Base-by-base conservation (phyloP, 1,140 invertebrate genomes). In the Bombus balteatus region DNA sequence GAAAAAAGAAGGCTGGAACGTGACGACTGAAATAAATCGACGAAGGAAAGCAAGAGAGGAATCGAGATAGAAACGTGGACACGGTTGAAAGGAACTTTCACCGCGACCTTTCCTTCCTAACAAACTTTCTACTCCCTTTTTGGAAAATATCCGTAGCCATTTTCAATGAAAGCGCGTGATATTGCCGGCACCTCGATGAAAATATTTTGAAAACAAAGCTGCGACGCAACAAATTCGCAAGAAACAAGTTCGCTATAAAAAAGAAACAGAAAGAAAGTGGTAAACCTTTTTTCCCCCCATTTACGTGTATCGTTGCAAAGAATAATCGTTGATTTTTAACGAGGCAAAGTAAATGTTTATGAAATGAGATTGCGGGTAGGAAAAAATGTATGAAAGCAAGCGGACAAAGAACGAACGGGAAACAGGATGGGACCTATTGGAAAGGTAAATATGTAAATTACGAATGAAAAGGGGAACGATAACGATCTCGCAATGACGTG, bases 81-180 rank as follows among this genome's bases (percentile, higher is more conserved):
- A n/a, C 10, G 25, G 12, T 34, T 47, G 77, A 47, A 79, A 68
- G 39, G 68, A 81, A 72, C 53, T 62, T 81, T 81, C 70, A 12
- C 79, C n/a, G 10, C 37, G 53, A 81, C 37, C 70, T 81, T 73
- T 73, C 28, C 4, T 41, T 18, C 37, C 25, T 22, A 59, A 72
- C 37, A 32, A 72, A 72, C 66, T 81, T 72, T 39, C 18, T 13
- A 4, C 28, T 34, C 6, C 22, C 12, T n/a, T 15, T 39, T 66
- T 65, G 25, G 10, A 72, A 62, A 73, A 73, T 32, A 12, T 10
- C 28, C 66, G 10, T 9, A 53, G n/a, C 22, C 28, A 73, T 28
- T 62, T 59, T 43, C 70, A n/a, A 73, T n/a, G n/a, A 10, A 78
- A 78, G 15, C n/a, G n/a, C 32, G 32, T 22, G 13, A 32, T 12